phyloP scores from a whole-genome alignment of 2,888 invertebrate genomes.

The Dasysyrphus albostriatus region DNA sequence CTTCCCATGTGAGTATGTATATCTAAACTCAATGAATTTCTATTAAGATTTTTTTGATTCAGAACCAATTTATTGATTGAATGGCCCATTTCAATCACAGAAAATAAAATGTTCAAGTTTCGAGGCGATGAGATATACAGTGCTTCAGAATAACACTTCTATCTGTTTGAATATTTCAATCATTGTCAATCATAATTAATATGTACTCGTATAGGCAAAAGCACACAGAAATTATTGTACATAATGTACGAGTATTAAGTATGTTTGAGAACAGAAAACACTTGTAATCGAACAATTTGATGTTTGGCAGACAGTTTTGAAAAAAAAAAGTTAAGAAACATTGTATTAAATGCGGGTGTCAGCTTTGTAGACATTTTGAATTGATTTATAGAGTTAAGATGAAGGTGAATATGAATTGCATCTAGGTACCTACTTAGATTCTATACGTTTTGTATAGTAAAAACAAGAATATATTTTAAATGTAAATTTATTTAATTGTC shows the following conservation, averaged over 20 bases:
- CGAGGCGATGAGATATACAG: neutral
- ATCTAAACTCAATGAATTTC: neutral
- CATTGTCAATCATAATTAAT: slow-evolving; percentile 38
- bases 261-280: slow-evolving; percentile 7
- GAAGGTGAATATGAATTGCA: slow-evolving; percentile 7
- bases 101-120: neutral
- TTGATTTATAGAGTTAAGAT: slow-evolving; percentile 30
- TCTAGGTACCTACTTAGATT: neutral
- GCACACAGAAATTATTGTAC: neutral
- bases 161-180: slow-evolving; percentile 57
- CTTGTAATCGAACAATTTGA: slow-evolving; percentile 10
- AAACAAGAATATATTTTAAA: slow-evolving; percentile 10
- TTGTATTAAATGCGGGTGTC: slow-evolving; percentile 27
- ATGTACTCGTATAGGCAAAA: too few relatives aligned
- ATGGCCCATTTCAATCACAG: slow-evolving; percentile 39
- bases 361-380: slow-evolving; percentile 27
- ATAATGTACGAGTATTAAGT: neutral
- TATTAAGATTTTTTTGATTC: slow-evolving; percentile 41
- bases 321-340: slow-evolving; percentile 8
- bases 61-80: slow-evolving; percentile 41
- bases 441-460: neutral
- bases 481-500: slow-evolving; percentile 35
- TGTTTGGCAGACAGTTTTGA: slow-evolving; percentile 31
- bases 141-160: slow-evolving; percentile 40
- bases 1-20: too few relatives aligned